phyloP scores from a whole-genome alignment of 1,140 invertebrate genomes.

The Nylanderia fulva region DNA sequence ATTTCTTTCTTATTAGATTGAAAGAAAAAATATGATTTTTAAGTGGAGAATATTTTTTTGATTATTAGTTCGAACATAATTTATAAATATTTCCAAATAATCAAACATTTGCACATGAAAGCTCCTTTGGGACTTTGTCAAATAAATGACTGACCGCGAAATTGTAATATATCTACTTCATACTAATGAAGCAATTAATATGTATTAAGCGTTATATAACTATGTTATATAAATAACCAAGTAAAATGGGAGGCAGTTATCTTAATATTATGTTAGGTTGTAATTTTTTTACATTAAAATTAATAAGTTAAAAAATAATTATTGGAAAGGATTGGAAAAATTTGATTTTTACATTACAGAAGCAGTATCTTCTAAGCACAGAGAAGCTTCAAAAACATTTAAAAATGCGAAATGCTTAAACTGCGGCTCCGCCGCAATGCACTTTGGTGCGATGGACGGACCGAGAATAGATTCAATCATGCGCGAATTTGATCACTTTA shows the following conservation, averaged over 20 bases:
- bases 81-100: neutral
- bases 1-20: neutral
- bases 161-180: neutral
- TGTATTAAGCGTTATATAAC: slow-evolving; percentile 12
- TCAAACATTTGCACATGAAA: neutral
- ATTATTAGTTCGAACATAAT: neutral
- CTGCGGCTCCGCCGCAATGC: neutral
- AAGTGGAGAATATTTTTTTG: neutral
- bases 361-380: neutral
- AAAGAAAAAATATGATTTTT: neutral
- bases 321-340: neutral
- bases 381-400: neutral
- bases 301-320: slow-evolving; percentile 23
- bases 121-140: too few relatives aligned
- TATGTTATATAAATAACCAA: neutral
- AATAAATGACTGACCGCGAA: slow-evolving; percentile 21
- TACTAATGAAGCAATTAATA: slow-evolving; percentile 21
- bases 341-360: neutral
- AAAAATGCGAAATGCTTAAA: neutral
- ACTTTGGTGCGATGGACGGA: neutral
- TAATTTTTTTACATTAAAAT: neutral
- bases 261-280: neutral
- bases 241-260: neutral
- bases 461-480: slow-evolving; percentile 42
- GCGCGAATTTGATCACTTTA: slow-evolving; percentile 24